These are phyloP conservation scores for Ramphastos sulfuratus DNA, from an alignment of 2,113 vertebrate genomes.

Conservation along the genomic window DNA sequence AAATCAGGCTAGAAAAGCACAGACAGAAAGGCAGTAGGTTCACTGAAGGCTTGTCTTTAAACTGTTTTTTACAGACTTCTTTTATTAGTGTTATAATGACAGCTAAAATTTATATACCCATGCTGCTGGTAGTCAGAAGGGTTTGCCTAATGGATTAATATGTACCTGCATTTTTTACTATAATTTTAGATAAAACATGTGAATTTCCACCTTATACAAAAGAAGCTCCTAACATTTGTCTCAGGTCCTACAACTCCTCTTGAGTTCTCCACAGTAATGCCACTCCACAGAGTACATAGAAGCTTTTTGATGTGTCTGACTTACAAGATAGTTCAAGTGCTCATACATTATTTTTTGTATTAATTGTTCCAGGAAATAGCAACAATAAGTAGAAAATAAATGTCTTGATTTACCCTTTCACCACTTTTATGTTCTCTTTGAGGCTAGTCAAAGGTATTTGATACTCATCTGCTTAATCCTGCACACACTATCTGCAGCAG, in stretches of 20 bases:
- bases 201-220: background rate
- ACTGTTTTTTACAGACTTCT: background rate
- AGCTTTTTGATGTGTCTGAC: background rate
- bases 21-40: background rate
- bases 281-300: background rate
- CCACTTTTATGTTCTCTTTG: background rate
- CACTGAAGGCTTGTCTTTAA: background rate
- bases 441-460: background rate
- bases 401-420: background rate
- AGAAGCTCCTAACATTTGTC: background rate
- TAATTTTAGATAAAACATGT: background rate
- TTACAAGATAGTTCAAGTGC: background rate
- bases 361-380: background rate
- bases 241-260: background rate
- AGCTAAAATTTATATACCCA: background rate
- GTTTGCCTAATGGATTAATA: background rate
- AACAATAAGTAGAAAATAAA: background rate
- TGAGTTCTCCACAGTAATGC: background rate
- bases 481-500: background rate
- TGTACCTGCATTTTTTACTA: background rate
- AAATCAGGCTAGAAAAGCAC: background rate
- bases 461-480: background rate
- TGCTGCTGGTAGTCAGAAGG: background rate
- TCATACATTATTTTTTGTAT: background rate
- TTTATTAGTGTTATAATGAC: background rate